phyloP scores from a whole-genome alignment of 2,888 invertebrate genomes.

The Electrophaes corylata region DNA sequence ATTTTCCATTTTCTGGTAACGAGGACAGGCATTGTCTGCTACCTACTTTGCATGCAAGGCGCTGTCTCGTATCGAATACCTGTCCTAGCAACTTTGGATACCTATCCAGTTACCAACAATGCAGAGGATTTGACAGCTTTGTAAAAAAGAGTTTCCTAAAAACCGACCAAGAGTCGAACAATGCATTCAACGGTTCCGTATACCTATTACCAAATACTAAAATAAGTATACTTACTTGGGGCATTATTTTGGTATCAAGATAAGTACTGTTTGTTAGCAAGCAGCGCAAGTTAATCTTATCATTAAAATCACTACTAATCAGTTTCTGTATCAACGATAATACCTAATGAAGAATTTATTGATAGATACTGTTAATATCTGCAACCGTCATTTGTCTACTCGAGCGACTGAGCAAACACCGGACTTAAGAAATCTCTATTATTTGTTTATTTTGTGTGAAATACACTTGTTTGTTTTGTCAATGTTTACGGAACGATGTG shows the following conservation, averaged over 20 bases:
- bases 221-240: too few relatives aligned
- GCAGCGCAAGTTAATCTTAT: slow-evolving; percentile 41
- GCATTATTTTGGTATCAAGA: too few relatives aligned
- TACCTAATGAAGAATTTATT: slow-evolving; percentile 39
- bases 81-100: slow-evolving; percentile 11
- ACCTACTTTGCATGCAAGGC: slow-evolving; percentile 19
- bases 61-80: slow-evolving; percentile 17
- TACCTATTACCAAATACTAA: too few relatives aligned
- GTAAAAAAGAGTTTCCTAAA: neutral
- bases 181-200: too few relatives aligned
- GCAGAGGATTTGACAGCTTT: slow-evolving; percentile 8
- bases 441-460: slow-evolving; percentile 26
- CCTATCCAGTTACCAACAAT: neutral
- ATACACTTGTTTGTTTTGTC: slow-evolving; percentile 14
- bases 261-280: too few relatives aligned
- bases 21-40: slow-evolving; percentile 15
- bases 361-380: slow-evolving; percentile 42
- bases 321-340: slow-evolving; percentile 46
- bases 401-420: slow-evolving; percentile 42
- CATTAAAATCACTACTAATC: slow-evolving; percentile 57
- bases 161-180: neutral
- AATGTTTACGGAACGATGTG: slow-evolving; percentile 30
- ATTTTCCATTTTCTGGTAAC: slow-evolving; percentile 9
- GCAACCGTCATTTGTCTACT: slow-evolving; percentile 42
- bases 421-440: slow-evolving; percentile 16